Evolutionary conservation across 2,888 invertebrate genomes (phyloP), one percentile per base, ranked within the genome.

Genomic region (Ophion slaviceki): DNA sequence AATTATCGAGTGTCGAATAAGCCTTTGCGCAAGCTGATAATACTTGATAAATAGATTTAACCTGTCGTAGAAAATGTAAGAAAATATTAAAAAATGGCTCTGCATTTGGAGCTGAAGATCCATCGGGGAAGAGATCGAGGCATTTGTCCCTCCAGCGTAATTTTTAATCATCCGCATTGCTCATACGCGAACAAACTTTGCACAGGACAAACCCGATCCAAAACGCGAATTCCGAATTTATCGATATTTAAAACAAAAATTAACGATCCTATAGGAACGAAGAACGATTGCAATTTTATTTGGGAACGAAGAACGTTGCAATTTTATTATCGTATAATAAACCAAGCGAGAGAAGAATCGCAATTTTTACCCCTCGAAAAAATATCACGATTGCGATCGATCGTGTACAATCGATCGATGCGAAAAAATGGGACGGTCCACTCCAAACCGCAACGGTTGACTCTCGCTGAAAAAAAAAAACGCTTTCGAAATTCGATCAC

Each of bases 91-190:
- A 40, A 82, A 57, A 24, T 53, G 61, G 45, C 61, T 76, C 67
- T 68, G 28, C 11, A 53, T 67, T 57, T 24, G 6, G 6, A 17
- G 47, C 11, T 32, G 28, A 75, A 68, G 40, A 62, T 17, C 32
- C 61, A 61, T 61, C 24, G 20, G 79, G 80, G 68, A 47, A 71
- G 8, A 14, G 68, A 62, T 17, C 82, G 76, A 86, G 85, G 80
- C 87, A 85, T 87, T 82, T 85, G 84, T 90, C 89, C 90, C 90
- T 90, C 90, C 90, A 90, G 85, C 64, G 87, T 89, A 89, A 84
- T 90, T 89, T 90, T 89, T 88, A 88, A 90, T 89, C 87, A 88
- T 89, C 79, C 88, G 88, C 53, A 53, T 89, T 90, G 89, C 89
- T 91, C 90, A 90, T 87, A 62, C 84, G 84, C 68, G 57, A 70